Evolutionary conservation across 2,797 vertebrate species (phyloP).

Genomic region (Crocidura indochinensis): DNA sequence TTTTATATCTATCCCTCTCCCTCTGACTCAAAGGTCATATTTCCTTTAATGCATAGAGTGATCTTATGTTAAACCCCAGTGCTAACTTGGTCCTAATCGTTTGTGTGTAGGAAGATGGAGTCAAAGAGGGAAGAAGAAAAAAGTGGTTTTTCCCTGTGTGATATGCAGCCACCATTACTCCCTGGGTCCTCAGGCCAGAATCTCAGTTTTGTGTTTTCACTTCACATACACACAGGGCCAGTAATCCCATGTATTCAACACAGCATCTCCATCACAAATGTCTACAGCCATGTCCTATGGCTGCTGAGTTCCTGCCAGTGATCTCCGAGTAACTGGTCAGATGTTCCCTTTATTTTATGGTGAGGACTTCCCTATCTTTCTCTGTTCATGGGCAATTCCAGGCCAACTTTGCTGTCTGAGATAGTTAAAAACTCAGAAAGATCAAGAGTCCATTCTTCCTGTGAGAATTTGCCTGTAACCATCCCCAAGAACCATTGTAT

Average conservation of each 20-base stretch:
- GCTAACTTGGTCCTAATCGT: background rate
- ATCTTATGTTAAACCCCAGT: background rate
- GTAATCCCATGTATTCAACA: background rate
- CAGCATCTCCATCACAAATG: too few relatives aligned
- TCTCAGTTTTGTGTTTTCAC: background rate
- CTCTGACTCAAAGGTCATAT: background rate
- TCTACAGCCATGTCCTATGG: background rate
- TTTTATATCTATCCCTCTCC: too few relatives aligned
- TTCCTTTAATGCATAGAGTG: background rate
- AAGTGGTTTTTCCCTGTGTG: background rate
- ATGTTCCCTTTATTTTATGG: background rate
- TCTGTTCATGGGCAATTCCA: background rate
- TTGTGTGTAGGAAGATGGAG: background rate
- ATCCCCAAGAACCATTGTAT: background rate
- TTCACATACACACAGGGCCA: background rate
- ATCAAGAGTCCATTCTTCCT: background rate
- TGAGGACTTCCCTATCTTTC: background rate
- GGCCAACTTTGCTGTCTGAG: background rate
- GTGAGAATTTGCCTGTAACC: background rate
- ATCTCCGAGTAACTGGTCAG: background rate
- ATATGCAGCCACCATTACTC: background rate
- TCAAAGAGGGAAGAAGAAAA: background rate
- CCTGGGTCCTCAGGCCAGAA: background rate
- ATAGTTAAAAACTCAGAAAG: slow-evolving; percentile 16
- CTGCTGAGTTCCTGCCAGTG: background rate